Evolutionary conservation across 2,888 invertebrate genomes (phyloP).

Genomic region (Scrobipalpa costella): DNA sequence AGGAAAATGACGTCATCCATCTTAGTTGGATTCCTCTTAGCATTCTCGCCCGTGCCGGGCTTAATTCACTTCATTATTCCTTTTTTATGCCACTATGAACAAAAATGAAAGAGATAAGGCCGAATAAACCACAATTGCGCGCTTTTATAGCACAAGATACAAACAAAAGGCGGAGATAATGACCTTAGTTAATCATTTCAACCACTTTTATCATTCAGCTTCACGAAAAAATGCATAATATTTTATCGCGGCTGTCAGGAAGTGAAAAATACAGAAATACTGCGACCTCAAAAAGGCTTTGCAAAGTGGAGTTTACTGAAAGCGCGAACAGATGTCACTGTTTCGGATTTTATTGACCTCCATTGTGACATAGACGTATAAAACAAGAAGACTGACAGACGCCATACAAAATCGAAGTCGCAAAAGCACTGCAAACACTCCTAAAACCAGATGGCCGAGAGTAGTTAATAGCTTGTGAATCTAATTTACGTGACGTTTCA

Average conservation of each 20-base stretch:
- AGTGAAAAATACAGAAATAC: constrained; percentile 18
- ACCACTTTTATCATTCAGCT: constrained; percentile 22
- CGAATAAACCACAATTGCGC: constrained; percentile 25
- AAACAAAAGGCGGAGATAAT: constrained; percentile 27
- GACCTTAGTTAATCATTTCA: constrained; percentile 25
- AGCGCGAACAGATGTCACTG: background rate
- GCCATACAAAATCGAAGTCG: no score
- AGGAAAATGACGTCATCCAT: constrained; percentile 74
- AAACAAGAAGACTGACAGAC: background rate
- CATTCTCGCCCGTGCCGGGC: constrained; percentile 54
- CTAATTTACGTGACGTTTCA: no score
- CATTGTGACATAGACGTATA: background rate
- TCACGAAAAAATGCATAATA: constrained; percentile 12
- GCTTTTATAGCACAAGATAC: constrained; percentile 27
- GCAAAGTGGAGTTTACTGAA: constrained; percentile 7
- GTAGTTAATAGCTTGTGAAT: no score
- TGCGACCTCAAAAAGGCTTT: background rate
- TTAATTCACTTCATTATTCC: constrained; percentile 72
- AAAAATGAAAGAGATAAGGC: constrained; percentile 49
- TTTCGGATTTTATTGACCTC: constrained; percentile 5
- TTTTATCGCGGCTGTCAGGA: constrained; percentile 15
- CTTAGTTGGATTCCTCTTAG: constrained; percentile 72
- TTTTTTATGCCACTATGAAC: constrained; percentile 51
- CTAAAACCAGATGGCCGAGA: no score
- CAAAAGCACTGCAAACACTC: no score